Conservation (phyloP, 2,888 invertebrate genomes). For the Cheilosia grossa region DNA sequence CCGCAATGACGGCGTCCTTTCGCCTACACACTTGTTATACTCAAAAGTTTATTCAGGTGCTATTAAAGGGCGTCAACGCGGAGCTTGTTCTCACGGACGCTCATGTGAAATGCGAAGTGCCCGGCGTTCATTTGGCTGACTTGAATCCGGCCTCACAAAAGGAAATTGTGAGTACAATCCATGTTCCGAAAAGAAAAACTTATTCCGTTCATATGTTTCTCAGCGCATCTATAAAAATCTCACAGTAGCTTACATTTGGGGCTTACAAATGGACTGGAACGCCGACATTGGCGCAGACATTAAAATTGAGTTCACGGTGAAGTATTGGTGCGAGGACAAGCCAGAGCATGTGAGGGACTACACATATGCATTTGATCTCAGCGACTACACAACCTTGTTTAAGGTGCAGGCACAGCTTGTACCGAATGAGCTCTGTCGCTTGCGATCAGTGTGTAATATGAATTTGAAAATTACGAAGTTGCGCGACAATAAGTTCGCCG, state of each 20-base stretch:
- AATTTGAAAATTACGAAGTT: slow-evolving; percentile 89
- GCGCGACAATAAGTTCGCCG: slow-evolving; percentile 82
- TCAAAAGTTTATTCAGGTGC: slow-evolving; percentile 93
- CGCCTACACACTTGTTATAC: slow-evolving; percentile 92
- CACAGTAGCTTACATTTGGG: slow-evolving; percentile 93
- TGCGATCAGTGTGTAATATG: slow-evolving; percentile 93
- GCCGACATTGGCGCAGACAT: slow-evolving; percentile 85
- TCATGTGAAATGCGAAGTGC: slow-evolving; percentile 85
- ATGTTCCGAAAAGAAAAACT: neutral
- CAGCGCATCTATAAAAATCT: slow-evolving; percentile 89
- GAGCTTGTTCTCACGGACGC: slow-evolving; percentile 84
- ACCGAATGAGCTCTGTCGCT: slow-evolving; percentile 93
- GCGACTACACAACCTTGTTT: slow-evolving; percentile 93
- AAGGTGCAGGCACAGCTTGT: slow-evolving; percentile 88
- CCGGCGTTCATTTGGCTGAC: slow-evolving; percentile 86
- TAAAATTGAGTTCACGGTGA: slow-evolving; percentile 87
- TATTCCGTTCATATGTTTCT: slow-evolving; percentile 7
- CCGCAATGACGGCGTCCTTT: slow-evolving; percentile 92
- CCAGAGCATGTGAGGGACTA: slow-evolving; percentile 83
- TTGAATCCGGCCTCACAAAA: slow-evolving; percentile 87
- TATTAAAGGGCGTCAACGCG: slow-evolving; percentile 86
- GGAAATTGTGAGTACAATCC: slow-evolving; percentile 84
- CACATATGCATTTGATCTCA: slow-evolving; percentile 90
- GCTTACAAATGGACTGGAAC: slow-evolving; percentile 87
- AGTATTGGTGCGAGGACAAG: slow-evolving; percentile 84